A percentile compares a stretch with the other conserved stretches of the same genome.
Evolutionary conservation across 37 sponge, comb jelly and placozoan species (phyloP).

Genomic region (Bolinopsis microptera): DNA sequence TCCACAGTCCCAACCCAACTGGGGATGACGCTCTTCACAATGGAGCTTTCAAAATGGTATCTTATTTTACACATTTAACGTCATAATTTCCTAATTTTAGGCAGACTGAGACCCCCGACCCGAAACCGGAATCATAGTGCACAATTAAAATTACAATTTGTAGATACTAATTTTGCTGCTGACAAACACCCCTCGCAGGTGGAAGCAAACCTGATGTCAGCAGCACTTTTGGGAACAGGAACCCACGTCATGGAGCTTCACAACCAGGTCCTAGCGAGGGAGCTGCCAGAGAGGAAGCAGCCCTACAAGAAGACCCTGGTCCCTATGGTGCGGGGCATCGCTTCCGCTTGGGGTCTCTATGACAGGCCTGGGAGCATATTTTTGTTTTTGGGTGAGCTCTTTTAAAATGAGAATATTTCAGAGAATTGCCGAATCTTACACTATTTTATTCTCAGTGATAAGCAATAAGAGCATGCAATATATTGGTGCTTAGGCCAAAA

Average conservation of each 20-base stretch:
- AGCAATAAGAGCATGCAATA: no score
- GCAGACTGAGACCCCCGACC: no score
- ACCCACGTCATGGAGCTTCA: conserved; percentile 10
- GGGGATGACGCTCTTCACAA: not conserved
- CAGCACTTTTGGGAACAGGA: conserved; percentile 14
- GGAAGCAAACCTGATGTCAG: conserved; percentile 3
- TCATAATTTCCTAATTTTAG: no score
- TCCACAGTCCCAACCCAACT: not conserved
- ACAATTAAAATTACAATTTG: not conserved
- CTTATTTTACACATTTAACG: no score
- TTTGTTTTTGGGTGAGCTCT: not conserved
- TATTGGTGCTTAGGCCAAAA: no score
- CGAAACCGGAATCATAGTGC: not conserved
- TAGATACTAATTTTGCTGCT: no score
- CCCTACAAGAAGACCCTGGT: not conserved
- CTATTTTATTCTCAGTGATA: no score
- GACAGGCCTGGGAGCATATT: not conserved
- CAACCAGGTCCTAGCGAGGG: not conserved
- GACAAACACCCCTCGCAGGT: not conserved
- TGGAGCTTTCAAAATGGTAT: conserved; percentile 4
- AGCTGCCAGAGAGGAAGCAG: not conserved
- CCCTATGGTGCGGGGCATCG: not conserved
- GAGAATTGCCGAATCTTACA: no score
- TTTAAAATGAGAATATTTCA: no score
- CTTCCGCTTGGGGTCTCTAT: not conserved